Evolutionary conservation across 2,113 vertebrate species (phyloP), one percentile per base, ranked within the genome.

Genomic region (Cavia aperea): DNA sequence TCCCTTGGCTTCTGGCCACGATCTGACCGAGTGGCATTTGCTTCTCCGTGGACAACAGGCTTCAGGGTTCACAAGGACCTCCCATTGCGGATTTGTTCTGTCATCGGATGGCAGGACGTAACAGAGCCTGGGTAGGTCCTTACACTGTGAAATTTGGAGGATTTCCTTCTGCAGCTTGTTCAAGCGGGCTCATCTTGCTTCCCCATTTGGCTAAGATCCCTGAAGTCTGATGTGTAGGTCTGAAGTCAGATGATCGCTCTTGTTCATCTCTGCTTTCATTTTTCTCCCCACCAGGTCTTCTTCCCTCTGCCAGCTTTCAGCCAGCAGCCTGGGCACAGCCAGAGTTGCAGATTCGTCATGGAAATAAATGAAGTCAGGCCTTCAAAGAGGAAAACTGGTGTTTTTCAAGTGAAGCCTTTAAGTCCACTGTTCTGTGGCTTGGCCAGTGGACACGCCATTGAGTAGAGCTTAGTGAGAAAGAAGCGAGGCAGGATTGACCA

Each of bases 401-500:
- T 79, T 68, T 81, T 62, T 33, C 51, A 23, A 19, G 54, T 4
- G n/a, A 51, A 63, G 39, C 29, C 54, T 75, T 62, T 11, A 19
- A 56, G 66, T 21, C 31, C 11, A 11, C 33, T 29, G 68, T 49
- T n/a, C 10, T 43, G 66, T 56, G 82, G 60, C 72, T 7, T 43
- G 65, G 72, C 87, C 51, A 1, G 49, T 2, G 7, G 21, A 36
- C 7, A 13, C 26, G 4, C 75, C 73, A 0, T n/a, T 6, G 29
- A 49, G 54, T 18, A 60, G 84, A 16, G 15, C 2, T 24, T 5
- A 56, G 65, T 0, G 6, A 23, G 46, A 63, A 12, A 14, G 46
- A 63, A 65, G 56, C 19, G 1, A 3, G 10, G 26, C 23, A 3
- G 21, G 33, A 7, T 2, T 79, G 77, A 33, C 51, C 0, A 1